Evolutionary conservation across 2,888 invertebrate species (phyloP), one percentile per base, ranked within the genome.

Genomic region (Aradus depressus): DNA sequence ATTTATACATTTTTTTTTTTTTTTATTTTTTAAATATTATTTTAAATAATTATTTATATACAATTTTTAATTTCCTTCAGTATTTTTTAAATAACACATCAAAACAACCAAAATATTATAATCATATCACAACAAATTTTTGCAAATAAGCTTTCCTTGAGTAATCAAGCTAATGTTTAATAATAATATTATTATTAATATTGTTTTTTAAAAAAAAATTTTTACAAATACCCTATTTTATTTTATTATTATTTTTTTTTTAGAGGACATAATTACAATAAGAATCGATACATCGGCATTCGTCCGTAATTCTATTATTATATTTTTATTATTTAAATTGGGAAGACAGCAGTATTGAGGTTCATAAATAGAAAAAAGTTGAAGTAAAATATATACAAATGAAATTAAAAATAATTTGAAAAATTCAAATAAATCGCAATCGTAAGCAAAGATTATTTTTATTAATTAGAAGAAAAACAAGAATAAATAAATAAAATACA

Each of bases 101-200:
- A 32, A 49, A 50, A 50, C 50, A 50, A 50, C 41, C 41, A 50
- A 32, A 35, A 34, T 42, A 42, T 32, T 28, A 34, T 45, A 42
- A 50, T 50, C 50, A 50, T 50, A 50, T 50, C 50, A 50, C 50
- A 50, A 50, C 32, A 50, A 50, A 42, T 34, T 41, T 42, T 50
- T 34, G 41, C 38, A 41, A 34, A 34, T 16, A 16, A 3, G 34
- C 18, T 34, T 34, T 34, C 18, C 18, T 34, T 4, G 34, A 18
- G 12, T 31, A 12, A 31, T 31, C 8, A 31, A 31, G 10, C 10
- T 12, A 31, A 14, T 34, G 34, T n/a, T n/a, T n/a, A n/a, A n/a
- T n/a, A n/a, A n/a, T n/a, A 4, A 34, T 16, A 34, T 18, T 6
- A 16, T 34, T 34, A 16, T 4, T 34, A 34, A 34, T 16, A 3